Evolutionary conservation across 1,140 invertebrate genomes (phyloP), one percentile per base, ranked within the genome.

Genomic region (Drusus annulatus): DNA sequence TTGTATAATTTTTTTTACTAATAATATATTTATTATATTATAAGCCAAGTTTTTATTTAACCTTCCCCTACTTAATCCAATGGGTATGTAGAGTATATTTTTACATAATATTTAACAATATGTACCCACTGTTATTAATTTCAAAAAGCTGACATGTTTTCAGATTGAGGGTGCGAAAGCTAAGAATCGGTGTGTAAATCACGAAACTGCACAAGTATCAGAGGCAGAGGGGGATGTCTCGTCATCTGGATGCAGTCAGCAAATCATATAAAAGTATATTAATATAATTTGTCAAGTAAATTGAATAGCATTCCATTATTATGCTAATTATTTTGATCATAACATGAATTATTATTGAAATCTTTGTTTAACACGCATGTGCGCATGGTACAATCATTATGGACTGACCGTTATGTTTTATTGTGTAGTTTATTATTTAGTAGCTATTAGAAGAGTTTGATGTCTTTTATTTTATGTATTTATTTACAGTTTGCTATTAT

Each of bases 391-490:
- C 21, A 50, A 73, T 73, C 6, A 75, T 58, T 50, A 50, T 50
- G 60, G 52, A 76, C 19, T 63, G 36, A 31, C 54, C 36, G 75
- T 63, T 28, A 2, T 63, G 31, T 16, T 76, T 51, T 52, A 50
- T 74, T 78, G 50, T 79, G 80, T 82, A 82, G 80, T 71, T 73
- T 79, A 80, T 69, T 82, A 23, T 82, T 82, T 74, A 76, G 81
- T 82, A 79, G 78, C 23, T 31, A 63, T 79, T 82, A 68, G 75
- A 82, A 56, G 58, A 45, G 45, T 73, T 80, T 78, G 52, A 78
- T 81, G 63, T 56, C 76, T 81, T 77, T 19, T 81, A 36, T 28
- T 56, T 81, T 25, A 56, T 82, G 68, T 82, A 80, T 82, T 79
- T 75, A 79, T 82, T 82, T 82, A 56, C 31, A 56, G 60, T 78